Conservation (phyloP, 1,140 invertebrate genomes). For the Triops cancriformis region DNA sequence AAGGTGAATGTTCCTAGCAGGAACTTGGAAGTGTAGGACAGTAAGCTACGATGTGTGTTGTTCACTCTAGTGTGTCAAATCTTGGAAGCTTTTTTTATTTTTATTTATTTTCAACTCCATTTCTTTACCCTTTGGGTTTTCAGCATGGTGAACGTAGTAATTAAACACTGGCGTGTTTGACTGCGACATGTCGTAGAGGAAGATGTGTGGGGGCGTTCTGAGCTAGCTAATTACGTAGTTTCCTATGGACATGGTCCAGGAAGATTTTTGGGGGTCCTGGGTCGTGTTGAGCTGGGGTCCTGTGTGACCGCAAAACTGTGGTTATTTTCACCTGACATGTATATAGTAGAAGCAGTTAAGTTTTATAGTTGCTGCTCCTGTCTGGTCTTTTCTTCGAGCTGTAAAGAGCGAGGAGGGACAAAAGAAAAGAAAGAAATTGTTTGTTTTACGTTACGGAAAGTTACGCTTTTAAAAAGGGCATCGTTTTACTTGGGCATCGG, state of each 20-base stretch:
- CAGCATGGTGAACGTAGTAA: neutral
- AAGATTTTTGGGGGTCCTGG: neutral
- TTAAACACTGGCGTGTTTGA: neutral
- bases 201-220: neutral
- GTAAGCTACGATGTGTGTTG: too few relatives aligned
- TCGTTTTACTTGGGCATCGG: neutral
- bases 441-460: neutral
- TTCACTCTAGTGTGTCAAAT: too few relatives aligned
- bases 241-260: neutral
- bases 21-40: too few relatives aligned
- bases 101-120: too few relatives aligned
- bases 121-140: neutral
- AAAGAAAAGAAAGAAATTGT: neutral
- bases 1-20: too few relatives aligned
- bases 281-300: neutral
- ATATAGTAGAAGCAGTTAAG: neutral
- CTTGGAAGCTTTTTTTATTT: too few relatives aligned
- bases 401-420: neutral
- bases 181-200: neutral
- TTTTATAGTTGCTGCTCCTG: neutral
- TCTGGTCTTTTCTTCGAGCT: neutral
- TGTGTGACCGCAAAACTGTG: neutral
- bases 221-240: neutral
- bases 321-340: neutral
- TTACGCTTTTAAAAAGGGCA: neutral